A percentile compares a stretch with the other conserved stretches of the same genome.
Evolutionary conservation across 2,113 vertebrate genomes (phyloP).

Genomic region (Pterocles orientalis): DNA sequence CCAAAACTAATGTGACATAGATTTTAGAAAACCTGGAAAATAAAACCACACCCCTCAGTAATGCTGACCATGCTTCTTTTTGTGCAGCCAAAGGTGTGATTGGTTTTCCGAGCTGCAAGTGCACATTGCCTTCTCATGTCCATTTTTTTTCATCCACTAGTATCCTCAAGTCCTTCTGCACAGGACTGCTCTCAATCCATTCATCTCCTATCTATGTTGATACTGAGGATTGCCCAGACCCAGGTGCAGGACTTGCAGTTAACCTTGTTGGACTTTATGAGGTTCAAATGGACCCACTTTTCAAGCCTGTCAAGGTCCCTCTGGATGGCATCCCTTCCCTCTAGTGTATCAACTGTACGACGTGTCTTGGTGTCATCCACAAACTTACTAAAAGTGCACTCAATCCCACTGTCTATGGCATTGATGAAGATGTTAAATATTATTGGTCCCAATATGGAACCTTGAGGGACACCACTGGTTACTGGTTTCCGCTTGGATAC

Average conservation of each 20-base stretch:
- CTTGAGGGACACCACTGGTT: not conserved
- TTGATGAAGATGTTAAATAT: not conserved
- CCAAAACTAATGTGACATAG: not conserved
- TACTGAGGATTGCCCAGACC: not conserved
- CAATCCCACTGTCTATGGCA: rapidly evolving
- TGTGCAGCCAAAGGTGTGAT: not conserved
- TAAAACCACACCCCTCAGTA: not conserved
- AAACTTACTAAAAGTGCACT: not conserved
- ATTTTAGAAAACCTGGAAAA: not conserved
- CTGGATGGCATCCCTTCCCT: not conserved
- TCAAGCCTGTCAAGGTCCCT: not conserved
- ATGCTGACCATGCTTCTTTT: not conserved
- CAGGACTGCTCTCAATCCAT: not conserved
- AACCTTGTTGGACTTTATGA: not conserved
- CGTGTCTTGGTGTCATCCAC: not conserved
- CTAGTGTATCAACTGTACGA: rapidly evolving
- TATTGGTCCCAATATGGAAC: not conserved
- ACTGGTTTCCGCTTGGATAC: not conserved
- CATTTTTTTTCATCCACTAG: not conserved
- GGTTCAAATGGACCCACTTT: not conserved
- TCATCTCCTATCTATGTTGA: rapidly evolving
- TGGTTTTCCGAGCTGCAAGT: not conserved
- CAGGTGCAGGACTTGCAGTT: not conserved
- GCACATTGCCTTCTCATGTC: not conserved
- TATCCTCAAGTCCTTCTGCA: not conserved